Percentiles rank a stretch among this genome's conserved stretches.
Evolutionary conservation across 2,113 vertebrate species (phyloP).

Genomic region (Colossoma macropomum): DNA sequence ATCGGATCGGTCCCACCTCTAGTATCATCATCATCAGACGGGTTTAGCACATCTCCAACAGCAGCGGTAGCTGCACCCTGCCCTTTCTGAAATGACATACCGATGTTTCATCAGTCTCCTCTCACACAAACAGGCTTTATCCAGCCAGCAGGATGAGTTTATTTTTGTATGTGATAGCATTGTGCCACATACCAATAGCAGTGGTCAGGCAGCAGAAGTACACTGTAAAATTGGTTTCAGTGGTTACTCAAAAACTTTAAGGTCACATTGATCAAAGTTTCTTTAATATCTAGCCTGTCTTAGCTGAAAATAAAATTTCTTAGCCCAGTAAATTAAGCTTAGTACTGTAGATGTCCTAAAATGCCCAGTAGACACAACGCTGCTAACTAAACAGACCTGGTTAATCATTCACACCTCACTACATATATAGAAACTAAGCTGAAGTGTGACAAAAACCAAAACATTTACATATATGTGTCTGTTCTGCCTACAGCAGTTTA

Average conservation of each 20-base stretch:
- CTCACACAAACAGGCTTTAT: constrained; percentile 51
- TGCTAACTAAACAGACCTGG: no score
- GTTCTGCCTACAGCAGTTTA: no score
- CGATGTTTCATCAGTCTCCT: constrained; percentile 53
- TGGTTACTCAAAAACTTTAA: no score
- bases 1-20: neutral
- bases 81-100: constrained; percentile 42
- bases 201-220: neutral
- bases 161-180: constrained; percentile 54
- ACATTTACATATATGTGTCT: no score
- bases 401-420: no score
- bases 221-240: neutral
- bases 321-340: no score
- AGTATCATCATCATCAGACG: neutral
- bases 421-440: no score
- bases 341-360: no score
- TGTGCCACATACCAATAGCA: constrained; percentile 24
- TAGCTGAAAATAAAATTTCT: no score
- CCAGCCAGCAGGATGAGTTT: constrained; percentile 35
- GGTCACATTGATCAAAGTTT: neutral
- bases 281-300: no score
- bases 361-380: no score
- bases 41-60: neutral
- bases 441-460: no score
- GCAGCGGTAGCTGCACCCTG: constrained; percentile 20